Conservation (phyloP, 2,888 invertebrate genomes). For the Saturnia pavonia region DNA sequence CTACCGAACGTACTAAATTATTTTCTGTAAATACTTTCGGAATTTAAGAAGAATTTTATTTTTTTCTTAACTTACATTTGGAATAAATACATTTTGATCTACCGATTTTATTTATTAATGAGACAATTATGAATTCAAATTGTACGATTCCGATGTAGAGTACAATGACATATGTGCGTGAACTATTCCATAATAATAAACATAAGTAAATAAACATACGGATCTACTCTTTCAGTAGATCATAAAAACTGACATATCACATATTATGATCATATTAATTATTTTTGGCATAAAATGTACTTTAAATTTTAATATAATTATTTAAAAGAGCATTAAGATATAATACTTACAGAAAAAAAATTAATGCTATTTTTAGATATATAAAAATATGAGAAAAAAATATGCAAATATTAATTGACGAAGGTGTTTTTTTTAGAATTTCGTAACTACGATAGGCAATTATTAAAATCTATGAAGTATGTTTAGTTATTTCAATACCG, state of each 20-base stretch:
- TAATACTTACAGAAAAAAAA: not conserved
- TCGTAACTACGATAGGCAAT: not conserved
- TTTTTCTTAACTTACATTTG: not conserved
- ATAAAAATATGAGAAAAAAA: not conserved
- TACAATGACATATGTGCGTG: conserved; percentile 37
- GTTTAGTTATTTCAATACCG: not conserved
- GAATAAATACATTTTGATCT: conserved; percentile 34
- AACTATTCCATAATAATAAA: conserved; percentile 47
- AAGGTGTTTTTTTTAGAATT: not conserved
- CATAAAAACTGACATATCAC: not conserved
- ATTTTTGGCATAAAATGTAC: not conserved
- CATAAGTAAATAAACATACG: conserved; percentile 1
- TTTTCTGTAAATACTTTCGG: not conserved
- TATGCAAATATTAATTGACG: not conserved
- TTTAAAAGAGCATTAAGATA: not conserved
- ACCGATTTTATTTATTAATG: conserved; percentile 43
- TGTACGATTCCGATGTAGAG: conserved; percentile 34
- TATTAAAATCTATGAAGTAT: not conserved
- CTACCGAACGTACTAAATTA: not conserved
- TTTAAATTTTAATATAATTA: not conserved
- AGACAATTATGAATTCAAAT: conserved; percentile 52
- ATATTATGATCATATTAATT: not conserved
- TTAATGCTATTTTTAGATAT: not conserved
- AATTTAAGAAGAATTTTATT: not conserved
- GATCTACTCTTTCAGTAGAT: not conserved